A percentile compares a stretch with the other conserved stretches of the same genome.
Evolutionary conservation across 2,888 invertebrate species (phyloP).

Genomic region (Abscondita cerata): DNA sequence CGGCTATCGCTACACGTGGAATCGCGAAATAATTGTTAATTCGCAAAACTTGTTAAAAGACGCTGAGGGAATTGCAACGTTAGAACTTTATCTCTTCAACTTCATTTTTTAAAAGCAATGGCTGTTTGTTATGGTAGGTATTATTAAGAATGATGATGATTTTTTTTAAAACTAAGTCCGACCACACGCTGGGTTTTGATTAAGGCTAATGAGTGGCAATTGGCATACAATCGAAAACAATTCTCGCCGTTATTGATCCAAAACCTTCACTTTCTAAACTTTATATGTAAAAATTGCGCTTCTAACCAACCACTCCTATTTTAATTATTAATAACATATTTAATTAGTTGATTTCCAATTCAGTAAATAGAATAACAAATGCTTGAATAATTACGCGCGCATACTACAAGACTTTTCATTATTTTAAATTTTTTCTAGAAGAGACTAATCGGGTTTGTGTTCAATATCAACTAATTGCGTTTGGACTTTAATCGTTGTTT

Average conservation of each 20-base stretch:
- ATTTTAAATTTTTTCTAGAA: no score
- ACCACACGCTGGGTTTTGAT: neutral
- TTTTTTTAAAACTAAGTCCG: no score
- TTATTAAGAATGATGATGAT: no score
- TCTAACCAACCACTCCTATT: neutral
- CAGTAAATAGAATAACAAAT: no score
- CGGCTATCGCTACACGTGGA: slow-evolving; percentile 91
- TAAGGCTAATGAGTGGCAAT: neutral
- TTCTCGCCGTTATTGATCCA: neutral
- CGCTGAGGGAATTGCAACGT: slow-evolving; percentile 69
- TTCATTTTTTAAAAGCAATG: slow-evolving; percentile 40
- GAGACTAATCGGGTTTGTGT: no score
- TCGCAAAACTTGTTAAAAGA: slow-evolving; percentile 92
- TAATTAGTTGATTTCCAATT: neutral
- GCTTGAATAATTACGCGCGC: no score
- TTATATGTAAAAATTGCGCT: neutral
- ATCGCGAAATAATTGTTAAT: slow-evolving; percentile 90
- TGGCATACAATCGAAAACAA: no score
- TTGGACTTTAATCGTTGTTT: slow-evolving; percentile 13
- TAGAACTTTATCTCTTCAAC: neutral
- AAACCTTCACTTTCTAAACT: neutral
- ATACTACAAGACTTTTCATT: no score
- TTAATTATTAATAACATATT: neutral
- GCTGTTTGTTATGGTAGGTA: slow-evolving; percentile 57
- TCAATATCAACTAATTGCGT: neutral